phyloP scores from a whole-genome alignment of 2,888 invertebrate species.

The Emmelina monodactyla region DNA sequence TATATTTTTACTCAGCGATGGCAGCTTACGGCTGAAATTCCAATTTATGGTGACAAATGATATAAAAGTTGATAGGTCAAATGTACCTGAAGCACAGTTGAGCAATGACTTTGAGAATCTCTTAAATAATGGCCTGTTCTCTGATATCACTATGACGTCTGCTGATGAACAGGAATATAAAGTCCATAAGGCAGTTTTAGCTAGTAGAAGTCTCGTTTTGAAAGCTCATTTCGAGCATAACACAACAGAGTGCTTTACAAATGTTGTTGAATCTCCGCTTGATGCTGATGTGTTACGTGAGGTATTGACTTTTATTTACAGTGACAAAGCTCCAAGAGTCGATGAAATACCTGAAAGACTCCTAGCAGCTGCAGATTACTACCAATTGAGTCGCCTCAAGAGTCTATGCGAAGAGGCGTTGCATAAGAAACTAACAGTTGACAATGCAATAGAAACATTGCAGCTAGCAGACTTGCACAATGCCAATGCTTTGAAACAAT shows the following conservation, averaged over 20 bases:
- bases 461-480: slow-evolving; percentile 52
- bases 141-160: slow-evolving; percentile 51
- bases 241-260: slow-evolving; percentile 45
- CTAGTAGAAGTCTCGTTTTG: slow-evolving; percentile 47
- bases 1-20: slow-evolving; percentile 40
- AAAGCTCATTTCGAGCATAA: slow-evolving; percentile 57
- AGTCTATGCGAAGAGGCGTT: slow-evolving; percentile 50
- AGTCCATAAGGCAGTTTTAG: slow-evolving; percentile 50
- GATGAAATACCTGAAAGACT: slow-evolving; percentile 52
- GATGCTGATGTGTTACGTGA: slow-evolving; percentile 45
- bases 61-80: slow-evolving; percentile 36
- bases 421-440: slow-evolving; percentile 47
- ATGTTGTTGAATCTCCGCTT: slow-evolving; percentile 42
- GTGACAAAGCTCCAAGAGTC: slow-evolving; percentile 48
- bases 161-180: slow-evolving; percentile 42
- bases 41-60: slow-evolving; percentile 51
- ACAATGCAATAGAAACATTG: slow-evolving; percentile 51
- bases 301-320: slow-evolving; percentile 49
- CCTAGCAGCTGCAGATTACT: slow-evolving; percentile 52
- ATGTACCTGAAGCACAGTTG: slow-evolving; percentile 38
- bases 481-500: slow-evolving; percentile 37
- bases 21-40: slow-evolving; percentile 46
- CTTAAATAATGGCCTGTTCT: slow-evolving; percentile 40
- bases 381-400: slow-evolving; percentile 46
- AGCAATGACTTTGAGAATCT: slow-evolving; percentile 49